Conservation (phyloP, 92 coral and sea anemone species). For the Phenganax stokvisi region DNA sequence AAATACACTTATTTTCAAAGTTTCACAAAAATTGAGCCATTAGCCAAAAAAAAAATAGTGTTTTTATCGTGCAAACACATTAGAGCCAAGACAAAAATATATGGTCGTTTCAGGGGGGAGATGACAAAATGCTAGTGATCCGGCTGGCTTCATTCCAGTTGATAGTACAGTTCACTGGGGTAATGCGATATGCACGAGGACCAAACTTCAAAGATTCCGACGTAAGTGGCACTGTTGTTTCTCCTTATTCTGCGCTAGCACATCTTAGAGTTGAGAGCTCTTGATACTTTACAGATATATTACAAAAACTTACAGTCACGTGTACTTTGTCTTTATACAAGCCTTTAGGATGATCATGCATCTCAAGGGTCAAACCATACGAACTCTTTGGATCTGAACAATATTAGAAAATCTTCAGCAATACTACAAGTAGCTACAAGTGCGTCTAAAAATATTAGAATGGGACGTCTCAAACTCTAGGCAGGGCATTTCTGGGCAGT, state of each 20-base stretch:
- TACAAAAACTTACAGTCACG: conserved; percentile 60
- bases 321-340: conserved; percentile 51
- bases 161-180: too few species aligned
- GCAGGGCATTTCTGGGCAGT: too few species aligned
- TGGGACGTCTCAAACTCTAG: too few species aligned
- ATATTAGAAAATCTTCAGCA: neutral
- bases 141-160: too few species aligned
- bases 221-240: neutral
- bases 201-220: neutral
- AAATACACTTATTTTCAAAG: too few species aligned
- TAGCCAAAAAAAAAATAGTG: too few species aligned
- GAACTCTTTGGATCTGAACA: conserved; percentile 49
- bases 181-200: conserved; percentile 6
- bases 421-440: neutral
- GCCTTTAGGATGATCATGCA: conserved; percentile 62
- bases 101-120: too few species aligned
- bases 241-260: neutral
- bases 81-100: too few species aligned
- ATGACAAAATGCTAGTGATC: too few species aligned
- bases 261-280: too few species aligned
- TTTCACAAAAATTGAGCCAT: too few species aligned
- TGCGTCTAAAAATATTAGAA: neutral
- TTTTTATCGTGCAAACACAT: too few species aligned
- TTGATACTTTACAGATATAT: neutral
- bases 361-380: conserved; percentile 59